A percentile compares a stretch with the other conserved stretches of the same genome.
Conservation (phyloP, 2,888 invertebrate genomes). For the Lepidocyrtinus sp. region DNA sequence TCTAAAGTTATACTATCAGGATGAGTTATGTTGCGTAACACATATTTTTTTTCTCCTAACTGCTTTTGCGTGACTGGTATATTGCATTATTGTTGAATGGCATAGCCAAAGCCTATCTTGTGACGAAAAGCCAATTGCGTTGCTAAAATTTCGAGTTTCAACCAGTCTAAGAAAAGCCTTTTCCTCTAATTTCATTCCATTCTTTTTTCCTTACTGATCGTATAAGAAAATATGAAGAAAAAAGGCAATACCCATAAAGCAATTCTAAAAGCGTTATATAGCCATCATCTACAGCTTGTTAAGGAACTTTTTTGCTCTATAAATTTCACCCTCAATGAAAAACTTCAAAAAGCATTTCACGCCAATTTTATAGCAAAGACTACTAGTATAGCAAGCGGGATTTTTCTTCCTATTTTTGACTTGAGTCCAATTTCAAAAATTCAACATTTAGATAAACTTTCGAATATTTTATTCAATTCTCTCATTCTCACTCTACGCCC, state of each 20-base stretch:
- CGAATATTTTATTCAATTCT: constrained; percentile 40
- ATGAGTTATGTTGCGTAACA: constrained; percentile 46
- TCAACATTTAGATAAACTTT: constrained; percentile 37
- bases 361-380: neutral
- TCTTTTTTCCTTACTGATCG: neutral
- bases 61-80: constrained; percentile 18
- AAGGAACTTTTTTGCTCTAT: constrained; percentile 12
- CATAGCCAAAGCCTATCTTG: neutral
- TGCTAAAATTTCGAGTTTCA: neutral
- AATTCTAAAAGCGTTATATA: constrained; percentile 35
- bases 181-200: neutral
- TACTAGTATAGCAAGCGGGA: neutral
- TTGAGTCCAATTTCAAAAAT: constrained; percentile 34
- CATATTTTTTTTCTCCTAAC: constrained; percentile 19
- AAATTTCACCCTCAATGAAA: neutral
- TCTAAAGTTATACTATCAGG: neutral
- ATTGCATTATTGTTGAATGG: neutral
- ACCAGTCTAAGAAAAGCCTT: neutral
- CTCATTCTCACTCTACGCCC: neutral
- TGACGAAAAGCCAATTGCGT: constrained; percentile 24
- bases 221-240: neutral
- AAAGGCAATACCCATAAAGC: constrained; percentile 28
- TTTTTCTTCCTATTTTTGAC: constrained; percentile 27
- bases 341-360: neutral
- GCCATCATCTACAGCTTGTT: constrained; percentile 43